These are phyloP conservation scores for Acleris laterana DNA, from an alignment of 2,888 invertebrate species.

Conservation along the genomic window DNA sequence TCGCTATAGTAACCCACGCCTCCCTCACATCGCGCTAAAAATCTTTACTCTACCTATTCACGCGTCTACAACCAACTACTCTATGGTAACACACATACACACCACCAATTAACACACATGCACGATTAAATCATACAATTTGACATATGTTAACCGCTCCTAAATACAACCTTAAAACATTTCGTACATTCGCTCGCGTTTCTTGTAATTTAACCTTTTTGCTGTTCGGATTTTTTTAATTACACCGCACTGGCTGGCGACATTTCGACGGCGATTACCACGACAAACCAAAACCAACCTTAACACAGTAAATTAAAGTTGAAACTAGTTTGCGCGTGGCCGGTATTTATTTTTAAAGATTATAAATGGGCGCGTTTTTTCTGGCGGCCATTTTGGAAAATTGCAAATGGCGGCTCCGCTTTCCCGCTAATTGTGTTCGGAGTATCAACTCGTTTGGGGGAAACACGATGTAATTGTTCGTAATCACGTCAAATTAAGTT, in stretches of 20 bases:
- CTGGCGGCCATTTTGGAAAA: constrained; percentile 26
- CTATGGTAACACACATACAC: constrained; percentile 10
- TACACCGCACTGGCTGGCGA: constrained; percentile 14
- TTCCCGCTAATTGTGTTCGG: constrained; percentile 27
- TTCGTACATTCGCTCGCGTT: constrained; percentile 21
- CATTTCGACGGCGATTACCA: constrained; percentile 3
- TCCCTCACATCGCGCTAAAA: no score
- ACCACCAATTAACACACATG: constrained; percentile 17
- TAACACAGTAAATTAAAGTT: neutral
- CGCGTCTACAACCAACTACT: neutral
- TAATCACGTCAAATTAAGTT: constrained; percentile 25
- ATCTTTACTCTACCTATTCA: no score
- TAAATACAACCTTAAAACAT: constrained; percentile 30
- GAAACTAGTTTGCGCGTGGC: neutral
- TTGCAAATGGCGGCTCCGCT: constrained; percentile 3
- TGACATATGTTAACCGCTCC: constrained; percentile 31
- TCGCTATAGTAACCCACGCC: no score
- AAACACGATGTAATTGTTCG: constrained; percentile 7
- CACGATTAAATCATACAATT: constrained; percentile 23
- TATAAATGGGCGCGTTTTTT: constrained; percentile 18
- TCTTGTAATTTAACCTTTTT: constrained; percentile 22
- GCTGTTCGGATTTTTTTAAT: constrained; percentile 30
- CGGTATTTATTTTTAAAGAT: constrained; percentile 12
- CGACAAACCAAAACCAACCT: constrained; percentile 5
- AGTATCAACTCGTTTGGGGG: constrained; percentile 13